Conservation (phyloP, 2,888 invertebrate species). For the Cynaeus angustus region DNA sequence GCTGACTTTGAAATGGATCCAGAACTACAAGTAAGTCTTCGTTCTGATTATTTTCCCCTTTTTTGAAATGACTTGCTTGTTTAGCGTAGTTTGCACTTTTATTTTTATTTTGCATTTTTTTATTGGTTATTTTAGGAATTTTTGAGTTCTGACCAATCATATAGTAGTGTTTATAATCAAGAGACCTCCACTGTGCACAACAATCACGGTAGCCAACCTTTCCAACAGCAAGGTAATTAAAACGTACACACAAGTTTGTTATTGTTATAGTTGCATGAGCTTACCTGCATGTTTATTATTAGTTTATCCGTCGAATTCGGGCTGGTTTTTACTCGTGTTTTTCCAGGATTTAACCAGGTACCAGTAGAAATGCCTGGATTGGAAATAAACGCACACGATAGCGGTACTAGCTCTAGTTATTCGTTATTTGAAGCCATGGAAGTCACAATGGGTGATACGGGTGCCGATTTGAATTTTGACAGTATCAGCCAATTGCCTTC, state of each 20-base stretch:
- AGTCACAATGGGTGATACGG: conserved; percentile 78
- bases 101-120: conserved; percentile 69
- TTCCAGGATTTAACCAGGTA: conserved; percentile 96
- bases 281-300: conserved; percentile 18
- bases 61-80: conserved; percentile 15
- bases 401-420: conserved; percentile 79
- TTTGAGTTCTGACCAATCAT: conserved; percentile 92
- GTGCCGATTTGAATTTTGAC: conserved; percentile 86
- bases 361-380: conserved; percentile 97
- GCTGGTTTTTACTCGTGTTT: background rate
- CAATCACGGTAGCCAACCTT: conserved; percentile 84
- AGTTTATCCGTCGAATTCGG: conserved; percentile 9
- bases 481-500: conserved; percentile 83
- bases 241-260: conserved; percentile 2
- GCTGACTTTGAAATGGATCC: conserved; percentile 90
- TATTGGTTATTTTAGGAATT: conserved; percentile 82
- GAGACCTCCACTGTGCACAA: conserved; percentile 91
- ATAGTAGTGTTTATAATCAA: conserved; percentile 94
- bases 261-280: conserved; percentile 33
- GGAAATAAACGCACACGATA: conserved; percentile 86
- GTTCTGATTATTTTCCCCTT: too few species aligned
- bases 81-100: conserved; percentile 62
- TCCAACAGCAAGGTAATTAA: conserved; percentile 88
- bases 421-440: conserved; percentile 88
- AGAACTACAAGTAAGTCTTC: conserved; percentile 84